A percentile compares a stretch with the other conserved stretches of the same genome.
These are phyloP conservation scores for Neostethus bicornis DNA, from an alignment of 2,797 vertebrate genomes.

Conservation along the genomic window DNA sequence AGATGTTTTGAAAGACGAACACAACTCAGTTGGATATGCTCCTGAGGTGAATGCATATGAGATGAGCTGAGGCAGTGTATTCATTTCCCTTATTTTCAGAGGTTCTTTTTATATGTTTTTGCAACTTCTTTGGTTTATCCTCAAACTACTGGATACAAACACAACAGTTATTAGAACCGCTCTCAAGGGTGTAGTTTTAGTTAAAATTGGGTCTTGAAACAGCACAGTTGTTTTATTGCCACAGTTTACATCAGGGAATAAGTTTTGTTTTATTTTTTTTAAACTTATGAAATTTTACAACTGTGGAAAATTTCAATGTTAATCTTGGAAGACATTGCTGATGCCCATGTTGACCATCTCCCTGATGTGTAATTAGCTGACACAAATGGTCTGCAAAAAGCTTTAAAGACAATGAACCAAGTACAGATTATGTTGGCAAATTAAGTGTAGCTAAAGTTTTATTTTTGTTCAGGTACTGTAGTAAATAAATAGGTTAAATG, in stretches of 20 bases:
- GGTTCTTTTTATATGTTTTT: constrained; percentile 4
- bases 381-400: background rate
- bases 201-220: background rate
- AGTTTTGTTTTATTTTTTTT: background rate
- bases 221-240: background rate
- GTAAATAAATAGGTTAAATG: constrained; percentile 7
- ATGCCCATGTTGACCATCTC: background rate
- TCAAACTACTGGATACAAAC: constrained; percentile 7
- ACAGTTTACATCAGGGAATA: background rate
- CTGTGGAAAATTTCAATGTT: background rate
- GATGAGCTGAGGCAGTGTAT: constrained; percentile 1
- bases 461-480: constrained; percentile 14
- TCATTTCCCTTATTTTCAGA: constrained; percentile 11
- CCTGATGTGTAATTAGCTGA: background rate
- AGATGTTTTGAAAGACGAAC: constrained; percentile 23
- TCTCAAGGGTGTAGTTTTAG: background rate
- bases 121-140: constrained; percentile 6
- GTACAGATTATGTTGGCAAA: constrained; percentile 6
- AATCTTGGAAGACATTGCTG: background rate
- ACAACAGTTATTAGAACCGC: constrained; percentile 14
- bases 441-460: constrained; percentile 12
- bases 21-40: constrained; percentile 12
- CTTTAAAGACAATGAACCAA: constrained; percentile 9
- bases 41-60: constrained; percentile 8
- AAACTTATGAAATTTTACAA: background rate